Percentiles rank a stretch among this genome's conserved stretches.
Evolutionary conservation across 2,888 invertebrate species (phyloP).

Genomic region (Mechanitis messenoides): DNA sequence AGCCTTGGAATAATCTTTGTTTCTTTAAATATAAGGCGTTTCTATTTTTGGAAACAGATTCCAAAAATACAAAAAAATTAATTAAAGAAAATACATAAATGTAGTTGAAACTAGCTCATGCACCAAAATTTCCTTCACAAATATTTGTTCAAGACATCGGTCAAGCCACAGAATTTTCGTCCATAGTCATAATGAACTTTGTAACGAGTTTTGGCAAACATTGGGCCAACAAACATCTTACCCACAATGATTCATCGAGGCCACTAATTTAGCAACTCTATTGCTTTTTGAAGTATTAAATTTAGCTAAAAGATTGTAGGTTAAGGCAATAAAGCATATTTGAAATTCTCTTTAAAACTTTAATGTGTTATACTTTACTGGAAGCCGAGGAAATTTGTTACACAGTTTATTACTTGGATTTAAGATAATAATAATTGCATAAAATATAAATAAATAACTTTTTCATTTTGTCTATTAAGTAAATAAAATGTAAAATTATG

Average conservation of each 20-base stretch:
- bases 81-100: too few relatives aligned
- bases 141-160: conserved; percentile 18
- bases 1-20: too few relatives aligned
- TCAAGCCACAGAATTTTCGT: conserved; percentile 18
- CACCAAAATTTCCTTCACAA: conserved; percentile 7
- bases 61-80: too few relatives aligned
- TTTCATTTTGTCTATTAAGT: too few relatives aligned
- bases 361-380: background rate
- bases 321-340: conserved; percentile 2
- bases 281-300: conserved; percentile 2
- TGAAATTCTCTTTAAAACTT: background rate
- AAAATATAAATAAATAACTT: too few relatives aligned
- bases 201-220: conserved; percentile 18
- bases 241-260: conserved; percentile 4
- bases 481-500: too few relatives aligned
- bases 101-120: background rate
- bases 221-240: conserved; percentile 11
- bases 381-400: background rate
- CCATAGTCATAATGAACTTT: conserved; percentile 20
- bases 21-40: too few relatives aligned
- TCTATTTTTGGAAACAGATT: too few relatives aligned
- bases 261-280: conserved; percentile 10
- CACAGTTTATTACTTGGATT: background rate
- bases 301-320: conserved; percentile 2
- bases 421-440: too few relatives aligned